phyloP scores from a whole-genome alignment of 2,797 vertebrate species.

The Pelobates cultripes region DNA sequence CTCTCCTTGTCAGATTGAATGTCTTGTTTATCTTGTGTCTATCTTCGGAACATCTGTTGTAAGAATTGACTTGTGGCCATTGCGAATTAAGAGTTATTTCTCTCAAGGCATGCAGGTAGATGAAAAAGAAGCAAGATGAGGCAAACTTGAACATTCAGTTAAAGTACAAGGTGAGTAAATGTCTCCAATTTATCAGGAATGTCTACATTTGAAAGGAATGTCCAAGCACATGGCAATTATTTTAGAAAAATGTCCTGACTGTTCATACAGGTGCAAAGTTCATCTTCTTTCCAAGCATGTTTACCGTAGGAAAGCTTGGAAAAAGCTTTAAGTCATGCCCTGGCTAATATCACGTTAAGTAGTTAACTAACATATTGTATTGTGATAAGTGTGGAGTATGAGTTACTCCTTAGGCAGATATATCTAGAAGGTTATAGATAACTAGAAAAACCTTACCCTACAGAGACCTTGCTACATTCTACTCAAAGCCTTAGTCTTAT shows the following conservation, averaged over 20 bases:
- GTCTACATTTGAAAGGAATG: constrained; percentile 19
- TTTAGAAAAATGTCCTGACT: constrained; percentile 20
- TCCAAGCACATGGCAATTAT: constrained; percentile 2
- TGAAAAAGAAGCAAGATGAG: neutral
- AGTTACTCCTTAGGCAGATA: too few species aligned
- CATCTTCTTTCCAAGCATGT: constrained; percentile 19
- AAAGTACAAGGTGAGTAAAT: neutral
- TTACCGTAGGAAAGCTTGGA: neutral
- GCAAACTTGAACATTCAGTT: constrained; percentile 10
- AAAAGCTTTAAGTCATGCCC: too few species aligned
- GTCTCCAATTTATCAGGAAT: constrained; percentile 20
- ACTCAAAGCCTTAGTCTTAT: too few species aligned
- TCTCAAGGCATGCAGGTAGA: constrained; percentile 3
- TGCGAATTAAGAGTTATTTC: neutral
- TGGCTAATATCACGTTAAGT: neutral
- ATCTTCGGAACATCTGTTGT: neutral
- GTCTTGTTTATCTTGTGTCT: neutral
- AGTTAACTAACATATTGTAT: neutral
- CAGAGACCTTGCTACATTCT: too few species aligned
- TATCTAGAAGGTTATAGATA: too few species aligned
- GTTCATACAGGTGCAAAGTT: constrained; percentile 18
- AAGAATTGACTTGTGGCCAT: neutral
- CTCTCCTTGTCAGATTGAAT: neutral
- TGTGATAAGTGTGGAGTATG: neutral
- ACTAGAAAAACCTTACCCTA: too few species aligned